Base-by-base conservation (phyloP, 92 coral and sea anemone genomes). In the Paragorgia papillata region DNA sequence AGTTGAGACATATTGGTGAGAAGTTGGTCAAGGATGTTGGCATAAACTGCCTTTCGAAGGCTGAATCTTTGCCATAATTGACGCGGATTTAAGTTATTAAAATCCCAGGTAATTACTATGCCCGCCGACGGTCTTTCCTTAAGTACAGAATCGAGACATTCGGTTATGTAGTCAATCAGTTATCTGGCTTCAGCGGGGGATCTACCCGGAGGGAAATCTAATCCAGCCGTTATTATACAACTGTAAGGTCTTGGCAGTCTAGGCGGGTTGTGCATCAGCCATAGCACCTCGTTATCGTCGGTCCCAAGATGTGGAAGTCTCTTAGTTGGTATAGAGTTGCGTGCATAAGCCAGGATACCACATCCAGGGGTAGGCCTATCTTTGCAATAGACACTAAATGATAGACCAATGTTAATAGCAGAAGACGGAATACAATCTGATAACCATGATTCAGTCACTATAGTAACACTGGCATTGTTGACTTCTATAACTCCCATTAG, bases 301-400 rank as follows among this genome's bases (percentile, higher is more conserved):
- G 40, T 57, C 55, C 79, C 80, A 31, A 79, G 69, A 59, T 68
- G 58, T 51, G 9, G 53, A n/a, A 84, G 80, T 40, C 65, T 79
- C 49, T 43, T 79, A 79, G 84, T 84, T 75, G 79, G 80, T 28
- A 71, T 79, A 21, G 61, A 46, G 19, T 21, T 74, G 55, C 69
- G 67, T 35, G 78, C 80, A 61, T 84, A 84, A 50, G 80, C 88
- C 34, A 78, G 51, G 63, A 79, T 73, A 78, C 88, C 74, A 53
- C 80, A 79, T 27, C 85, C 81, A 7, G 76, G 60, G 41, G 35
- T 29, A 40, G 29, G 37, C 51, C 44, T 71, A 40, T 71, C 79
- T 37, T 49, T 51, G 37, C 79, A 44, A 54, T 17, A 71, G 39
- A 71, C 51, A 26, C 39, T 71, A 54, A 71, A 71, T 20, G 65